Evolutionary conservation across 2,888 invertebrate genomes (phyloP), one percentile per base, ranked within the genome.

Genomic region (Caenorhabditis auriculariae): DNA sequence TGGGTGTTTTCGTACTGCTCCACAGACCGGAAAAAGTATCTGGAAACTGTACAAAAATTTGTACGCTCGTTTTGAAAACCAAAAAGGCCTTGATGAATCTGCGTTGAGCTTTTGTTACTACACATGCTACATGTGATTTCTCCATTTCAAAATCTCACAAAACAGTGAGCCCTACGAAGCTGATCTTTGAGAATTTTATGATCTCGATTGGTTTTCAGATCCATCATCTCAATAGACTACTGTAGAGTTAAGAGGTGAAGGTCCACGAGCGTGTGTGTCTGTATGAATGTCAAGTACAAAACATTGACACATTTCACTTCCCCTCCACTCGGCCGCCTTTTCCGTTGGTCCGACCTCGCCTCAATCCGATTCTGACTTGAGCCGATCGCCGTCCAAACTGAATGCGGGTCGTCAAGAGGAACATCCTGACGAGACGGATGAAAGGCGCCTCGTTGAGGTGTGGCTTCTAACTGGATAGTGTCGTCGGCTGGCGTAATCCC

Each of bases 201-300:
- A n/a, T n/a, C n/a, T n/a, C n/a, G n/a, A n/a, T n/a, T n/a, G n/a
- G n/a, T n/a, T n/a, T n/a, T n/a, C n/a, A n/a, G n/a, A n/a, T n/a
- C n/a, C n/a, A n/a, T n/a, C n/a, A n/a, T n/a, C n/a, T n/a, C n/a
- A n/a, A n/a, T n/a, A n/a, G n/a, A n/a, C n/a, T n/a, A n/a, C n/a
- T n/a, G 35, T 9, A 35, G 35, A 15, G 9, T 35, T 35, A n/a
- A 12, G n/a, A n/a, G n/a, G 35, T 15, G 35, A 35, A n/a, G 12
- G 35, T 9, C 35, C 12, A 35, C n/a, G 9, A 15, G 35, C 35
- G 9, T 35, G 12, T 35, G 9, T 35, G n/a, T 35, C 35, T 15
- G n/a, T 9, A 15, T 35, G n/a, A 15, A 42, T 63, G 63, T 63
- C 63, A 63, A 63, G 63, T 63, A 55, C 59, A 59, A 62, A 54